Evolutionary conservation across 2,797 vertebrate species (phyloP), one percentile per base, ranked within the genome.

Genomic region (Melanotaenia maccullochi): DNA sequence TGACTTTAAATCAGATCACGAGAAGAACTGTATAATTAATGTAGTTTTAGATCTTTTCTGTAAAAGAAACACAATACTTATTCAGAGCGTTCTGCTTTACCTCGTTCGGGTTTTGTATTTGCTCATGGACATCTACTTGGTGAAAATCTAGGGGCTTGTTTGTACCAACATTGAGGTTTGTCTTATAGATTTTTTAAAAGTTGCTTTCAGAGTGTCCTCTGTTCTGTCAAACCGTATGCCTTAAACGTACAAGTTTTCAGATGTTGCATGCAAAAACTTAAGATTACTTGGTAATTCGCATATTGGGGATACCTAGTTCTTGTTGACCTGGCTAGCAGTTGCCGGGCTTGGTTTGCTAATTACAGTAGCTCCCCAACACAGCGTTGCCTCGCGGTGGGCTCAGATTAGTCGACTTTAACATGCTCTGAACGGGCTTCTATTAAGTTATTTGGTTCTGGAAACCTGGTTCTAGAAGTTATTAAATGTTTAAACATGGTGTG

Each of bases 291-390:
- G 68, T 57, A 3, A 7, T 49, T 0, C 22, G 3, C 18, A 14
- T 9, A 0, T 71, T 5, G 1, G 8, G n/a, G 4, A 40, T 57
- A 33, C 44, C n/a, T 70, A 36, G 36, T 82, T 75, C 69, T 82
- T 81, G 72, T 75, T 87, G 86, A 90, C 84, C 85, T 59, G 71
- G 82, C 87, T 90, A 82, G 83, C 78, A 51, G 71, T 72, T 49
- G 60, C 68, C 24, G 33, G 30, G 84, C 83, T 80, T 61, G 65
- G 55, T 80, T 65, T 60, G 90, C 90, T 90, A 90, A 83, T 60
- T 57, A 54, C 69, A 64, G 79, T 83, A 87, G 85, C 85, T 76
- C 56, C 58, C 30, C 24, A 54, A 33, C 60, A 14, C 35, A 51
- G 1, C 35, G 32, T 52, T 52, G 66, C 78, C 54, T 65, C 40